Percentiles rank a stretch among this genome's conserved stretches.
phyloP scores from a whole-genome alignment of 2,888 invertebrate genomes.

The Napeogenes sylphis region DNA sequence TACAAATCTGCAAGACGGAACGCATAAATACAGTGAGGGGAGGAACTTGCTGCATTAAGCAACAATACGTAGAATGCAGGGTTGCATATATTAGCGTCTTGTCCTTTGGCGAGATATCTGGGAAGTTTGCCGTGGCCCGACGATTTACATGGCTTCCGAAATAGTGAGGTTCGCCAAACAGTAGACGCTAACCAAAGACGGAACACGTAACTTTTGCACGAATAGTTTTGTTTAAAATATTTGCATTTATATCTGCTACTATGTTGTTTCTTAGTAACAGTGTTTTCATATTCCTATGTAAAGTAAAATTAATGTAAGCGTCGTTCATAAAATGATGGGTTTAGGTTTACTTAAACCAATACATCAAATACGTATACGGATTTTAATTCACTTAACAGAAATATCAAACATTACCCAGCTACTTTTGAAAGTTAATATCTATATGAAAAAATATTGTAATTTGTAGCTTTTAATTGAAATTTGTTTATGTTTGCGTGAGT shows the following conservation, averaged over 20 bases:
- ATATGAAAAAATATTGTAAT: no score
- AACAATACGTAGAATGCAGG: conserved; percentile 70
- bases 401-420: no score
- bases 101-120: conserved; percentile 74
- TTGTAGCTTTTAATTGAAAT: no score
- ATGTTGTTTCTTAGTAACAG: neutral
- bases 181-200: conserved; percentile 35
- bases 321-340: no score
- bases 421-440: no score
- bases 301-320: no score
- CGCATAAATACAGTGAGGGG: conserved; percentile 62
- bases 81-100: conserved; percentile 76
- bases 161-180: conserved; percentile 59
- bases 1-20: conserved; percentile 46
- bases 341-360: no score
- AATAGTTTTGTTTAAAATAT: conserved; percentile 24
- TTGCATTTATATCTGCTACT: neutral
- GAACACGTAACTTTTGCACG: conserved; percentile 29
- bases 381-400: no score
- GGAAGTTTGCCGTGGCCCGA: conserved; percentile 63
- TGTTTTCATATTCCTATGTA: no score
- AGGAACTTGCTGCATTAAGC: conserved; percentile 67
- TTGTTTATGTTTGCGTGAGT: no score
- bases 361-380: no score
- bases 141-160: conserved; percentile 76